phyloP scores from a whole-genome alignment of 1,140 invertebrate species.

The Drosophila guanche region DNA sequence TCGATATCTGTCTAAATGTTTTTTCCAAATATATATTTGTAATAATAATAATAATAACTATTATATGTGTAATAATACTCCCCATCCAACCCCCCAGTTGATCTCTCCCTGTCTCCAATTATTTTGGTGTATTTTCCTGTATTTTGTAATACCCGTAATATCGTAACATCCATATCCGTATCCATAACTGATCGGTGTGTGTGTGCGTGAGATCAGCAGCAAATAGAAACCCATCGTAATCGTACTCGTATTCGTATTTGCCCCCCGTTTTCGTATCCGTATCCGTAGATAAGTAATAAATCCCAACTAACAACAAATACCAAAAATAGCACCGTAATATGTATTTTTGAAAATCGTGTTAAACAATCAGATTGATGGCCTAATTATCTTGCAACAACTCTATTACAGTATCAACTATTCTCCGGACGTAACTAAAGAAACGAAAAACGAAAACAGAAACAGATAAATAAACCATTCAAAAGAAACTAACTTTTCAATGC shows the following conservation, averaged over 20 bases:
- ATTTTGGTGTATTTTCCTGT: constrained; percentile 39
- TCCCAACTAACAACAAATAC: constrained; percentile 25
- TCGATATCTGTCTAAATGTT: constrained; percentile 35
- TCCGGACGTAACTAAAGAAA: constrained; percentile 77
- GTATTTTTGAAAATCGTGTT: constrained; percentile 62
- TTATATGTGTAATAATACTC: constrained; percentile 24
- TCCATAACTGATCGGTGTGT: too few relatives aligned
- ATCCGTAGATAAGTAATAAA: constrained; percentile 47
- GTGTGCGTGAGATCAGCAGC: constrained; percentile 28
- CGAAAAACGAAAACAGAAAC: constrained; percentile 37
- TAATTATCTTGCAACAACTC: constrained; percentile 80
- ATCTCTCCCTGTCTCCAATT: constrained; percentile 17
- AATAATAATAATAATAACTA: constrained; percentile 9
- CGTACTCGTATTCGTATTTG: not conserved
- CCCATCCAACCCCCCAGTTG: not conserved
- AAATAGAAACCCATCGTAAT: constrained; percentile 18
- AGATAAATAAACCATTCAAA: constrained; percentile 35
- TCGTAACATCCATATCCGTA: constrained; percentile 18
- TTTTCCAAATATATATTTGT: constrained; percentile 21
- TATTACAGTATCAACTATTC: constrained; percentile 82
- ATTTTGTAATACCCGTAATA: constrained; percentile 32
- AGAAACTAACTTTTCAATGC: constrained; percentile 67
- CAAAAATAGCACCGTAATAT: constrained; percentile 28
- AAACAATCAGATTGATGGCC: constrained; percentile 69
- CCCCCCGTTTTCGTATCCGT: constrained; percentile 16